A percentile compares a stretch with the other conserved stretches of the same genome.
These are phyloP conservation scores for Holcopasites calliopsidis DNA, from an alignment of 1,140 invertebrate genomes.

Conservation along the genomic window DNA sequence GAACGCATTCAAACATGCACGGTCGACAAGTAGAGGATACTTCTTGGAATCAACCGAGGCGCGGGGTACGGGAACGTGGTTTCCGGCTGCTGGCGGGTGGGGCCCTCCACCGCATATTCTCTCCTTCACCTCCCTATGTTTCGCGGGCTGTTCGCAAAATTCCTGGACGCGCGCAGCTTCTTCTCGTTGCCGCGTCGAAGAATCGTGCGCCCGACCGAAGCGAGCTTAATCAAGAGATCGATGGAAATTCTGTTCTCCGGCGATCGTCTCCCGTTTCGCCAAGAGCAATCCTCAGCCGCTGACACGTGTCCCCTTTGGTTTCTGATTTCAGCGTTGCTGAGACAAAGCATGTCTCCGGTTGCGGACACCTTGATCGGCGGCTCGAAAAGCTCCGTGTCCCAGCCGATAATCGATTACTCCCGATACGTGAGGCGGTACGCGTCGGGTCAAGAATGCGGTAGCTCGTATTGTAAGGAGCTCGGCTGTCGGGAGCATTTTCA, in stretches of 20 bases:
- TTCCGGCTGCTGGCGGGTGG: conserved; percentile 22
- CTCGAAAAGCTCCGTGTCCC: conserved; percentile 71
- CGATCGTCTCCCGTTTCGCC: not conserved
- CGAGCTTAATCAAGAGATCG: too few relatives aligned
- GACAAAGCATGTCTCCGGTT: conserved; percentile 78
- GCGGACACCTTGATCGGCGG: conserved; percentile 71
- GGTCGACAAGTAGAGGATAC: conserved; percentile 63
- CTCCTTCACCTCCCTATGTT: too few relatives aligned
- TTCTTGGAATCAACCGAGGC: conserved; percentile 72
- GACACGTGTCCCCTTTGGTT: not conserved
- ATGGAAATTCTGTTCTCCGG: not conserved
- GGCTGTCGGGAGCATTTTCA: conserved; percentile 94
- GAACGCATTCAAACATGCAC: conserved; percentile 71
- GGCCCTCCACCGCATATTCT: not conserved
- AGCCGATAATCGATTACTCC: conserved; percentile 83
- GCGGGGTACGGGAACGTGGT: conserved; percentile 33
- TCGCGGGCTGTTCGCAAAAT: conserved; percentile 39
- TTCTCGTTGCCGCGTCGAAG: conserved; percentile 41
- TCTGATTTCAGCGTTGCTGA: conserved; percentile 75
- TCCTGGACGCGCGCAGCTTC: conserved; percentile 1
- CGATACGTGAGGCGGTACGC: conserved; percentile 86
- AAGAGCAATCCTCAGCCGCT: not conserved
- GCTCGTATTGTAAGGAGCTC: conserved; percentile 83
- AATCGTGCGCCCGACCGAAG: too few relatives aligned
- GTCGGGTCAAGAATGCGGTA: conserved; percentile 85